Evolutionary conservation across 2,888 invertebrate genomes (phyloP).

Genomic region (Drosophila trichaetosa): DNA sequence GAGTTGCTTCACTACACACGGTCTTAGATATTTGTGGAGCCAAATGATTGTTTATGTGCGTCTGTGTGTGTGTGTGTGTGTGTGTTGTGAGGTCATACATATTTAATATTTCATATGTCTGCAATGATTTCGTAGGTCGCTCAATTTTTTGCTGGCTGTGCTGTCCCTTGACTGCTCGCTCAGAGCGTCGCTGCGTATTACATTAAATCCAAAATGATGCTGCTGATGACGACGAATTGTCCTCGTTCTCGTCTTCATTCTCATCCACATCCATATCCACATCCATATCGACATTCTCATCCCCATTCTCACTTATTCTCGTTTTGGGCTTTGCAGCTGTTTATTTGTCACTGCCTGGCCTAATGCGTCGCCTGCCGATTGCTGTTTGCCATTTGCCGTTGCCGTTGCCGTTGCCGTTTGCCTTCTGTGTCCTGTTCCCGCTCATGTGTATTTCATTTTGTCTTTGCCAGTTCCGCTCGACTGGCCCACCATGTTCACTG

Average conservation of each 20-base stretch:
- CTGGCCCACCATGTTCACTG: constrained; percentile 77
- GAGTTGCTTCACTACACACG: constrained; percentile 74
- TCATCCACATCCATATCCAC: background rate
- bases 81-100: constrained; percentile 64
- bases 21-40: constrained; percentile 61
- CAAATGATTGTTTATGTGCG: constrained; percentile 78
- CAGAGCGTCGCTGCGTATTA: constrained; percentile 72
- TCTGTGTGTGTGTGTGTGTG: constrained; percentile 10
- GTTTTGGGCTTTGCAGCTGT: constrained; percentile 55
- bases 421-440: constrained; percentile 54
- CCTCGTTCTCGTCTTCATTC: constrained; percentile 52
- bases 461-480: constrained; percentile 75
- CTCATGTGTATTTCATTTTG: constrained; percentile 76
- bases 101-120: constrained; percentile 84
- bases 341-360: constrained; percentile 76
- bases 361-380: constrained; percentile 61
- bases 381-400: constrained; percentile 43
- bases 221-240: constrained; percentile 79
- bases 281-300: constrained; percentile 10
- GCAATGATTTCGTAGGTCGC: constrained; percentile 81
- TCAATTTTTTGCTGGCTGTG: constrained; percentile 27
- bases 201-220: constrained; percentile 77
- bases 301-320: constrained; percentile 19
- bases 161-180: constrained; percentile 49
- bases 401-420: constrained; percentile 20